Conservation (phyloP, 2,888 invertebrate genomes). For the Eupithecia dodoneata region DNA sequence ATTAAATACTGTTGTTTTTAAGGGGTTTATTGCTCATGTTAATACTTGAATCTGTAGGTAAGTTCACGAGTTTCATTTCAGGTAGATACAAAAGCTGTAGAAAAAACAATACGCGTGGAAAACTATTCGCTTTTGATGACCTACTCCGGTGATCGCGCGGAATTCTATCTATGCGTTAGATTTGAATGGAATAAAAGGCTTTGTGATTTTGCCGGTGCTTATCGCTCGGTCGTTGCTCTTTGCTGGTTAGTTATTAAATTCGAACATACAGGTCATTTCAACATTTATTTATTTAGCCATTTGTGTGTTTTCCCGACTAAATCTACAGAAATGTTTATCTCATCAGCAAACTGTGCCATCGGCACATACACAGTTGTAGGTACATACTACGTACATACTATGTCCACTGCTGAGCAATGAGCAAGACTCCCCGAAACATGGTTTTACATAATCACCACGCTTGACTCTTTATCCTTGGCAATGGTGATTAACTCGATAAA, state of each 20-base stretch:
- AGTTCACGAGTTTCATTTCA: too few relatives aligned
- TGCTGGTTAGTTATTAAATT: background rate
- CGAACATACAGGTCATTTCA: background rate
- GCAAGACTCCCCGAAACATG: too few relatives aligned
- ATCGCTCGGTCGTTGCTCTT: constrained; percentile 7
- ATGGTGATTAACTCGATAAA: too few relatives aligned
- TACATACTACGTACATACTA: too few relatives aligned
- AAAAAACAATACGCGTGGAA: background rate
- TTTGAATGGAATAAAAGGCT: constrained; percentile 8
- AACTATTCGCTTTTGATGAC: background rate
- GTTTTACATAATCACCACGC: too few relatives aligned
- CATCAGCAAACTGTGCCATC: background rate
- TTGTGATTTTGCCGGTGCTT: constrained; percentile 12
- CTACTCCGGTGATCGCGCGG: background rate
- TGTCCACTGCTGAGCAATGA: too few relatives aligned
- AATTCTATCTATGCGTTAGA: background rate
- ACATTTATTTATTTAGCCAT: background rate
- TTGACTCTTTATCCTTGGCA: too few relatives aligned
- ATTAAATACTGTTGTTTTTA: background rate
- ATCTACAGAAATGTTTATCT: background rate
- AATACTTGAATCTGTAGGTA: background rate
- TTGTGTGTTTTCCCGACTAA: background rate
- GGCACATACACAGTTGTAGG: too few relatives aligned
- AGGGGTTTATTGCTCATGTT: background rate
- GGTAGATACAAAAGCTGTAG: background rate